A percentile compares a stretch with the other conserved stretches of the same genome.
phyloP scores from a whole-genome alignment of 2,113 vertebrate genomes.

The Callorhinus ursinus region DNA sequence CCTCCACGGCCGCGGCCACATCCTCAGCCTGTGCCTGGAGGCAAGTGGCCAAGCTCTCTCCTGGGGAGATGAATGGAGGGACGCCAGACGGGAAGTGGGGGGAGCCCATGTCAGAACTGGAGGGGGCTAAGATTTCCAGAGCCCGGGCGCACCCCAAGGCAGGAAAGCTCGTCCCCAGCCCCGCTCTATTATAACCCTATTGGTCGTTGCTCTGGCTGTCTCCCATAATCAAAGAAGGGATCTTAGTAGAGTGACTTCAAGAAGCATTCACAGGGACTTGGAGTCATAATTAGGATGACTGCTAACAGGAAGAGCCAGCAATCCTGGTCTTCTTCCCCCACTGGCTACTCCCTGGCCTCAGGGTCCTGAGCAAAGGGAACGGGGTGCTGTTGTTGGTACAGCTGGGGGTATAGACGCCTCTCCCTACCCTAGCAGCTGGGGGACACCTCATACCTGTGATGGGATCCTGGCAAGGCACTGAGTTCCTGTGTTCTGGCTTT shows the following conservation, averaged over 20 bases:
- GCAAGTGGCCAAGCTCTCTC: constrained; percentile 79
- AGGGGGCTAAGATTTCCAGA: background rate
- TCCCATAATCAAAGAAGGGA: background rate
- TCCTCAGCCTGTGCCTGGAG: constrained; percentile 77
- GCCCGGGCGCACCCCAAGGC: background rate
- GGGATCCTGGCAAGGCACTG: constrained; percentile 73
- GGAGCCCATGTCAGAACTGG: background rate
- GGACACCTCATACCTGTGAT: constrained; percentile 76
- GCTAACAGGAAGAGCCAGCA: background rate
- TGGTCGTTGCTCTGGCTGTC: no score
- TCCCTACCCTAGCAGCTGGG: background rate
- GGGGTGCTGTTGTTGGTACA: background rate
- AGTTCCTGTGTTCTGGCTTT: constrained; percentile 75
- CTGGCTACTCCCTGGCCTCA: background rate
- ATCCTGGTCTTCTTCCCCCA: background rate
- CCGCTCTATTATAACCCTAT: background rate
- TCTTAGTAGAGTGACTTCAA: background rate
- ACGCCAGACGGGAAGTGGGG: background rate
- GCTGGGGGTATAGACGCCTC: no score
- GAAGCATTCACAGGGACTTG: background rate
- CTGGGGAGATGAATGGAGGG: constrained; percentile 53
- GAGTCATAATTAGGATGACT: background rate
- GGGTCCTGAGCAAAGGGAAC: background rate
- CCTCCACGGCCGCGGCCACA: constrained; percentile 59
- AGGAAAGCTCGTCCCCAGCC: background rate